phyloP scores from a whole-genome alignment of 92 coral and sea anemone genomes.

The Diadumene lineata region DNA sequence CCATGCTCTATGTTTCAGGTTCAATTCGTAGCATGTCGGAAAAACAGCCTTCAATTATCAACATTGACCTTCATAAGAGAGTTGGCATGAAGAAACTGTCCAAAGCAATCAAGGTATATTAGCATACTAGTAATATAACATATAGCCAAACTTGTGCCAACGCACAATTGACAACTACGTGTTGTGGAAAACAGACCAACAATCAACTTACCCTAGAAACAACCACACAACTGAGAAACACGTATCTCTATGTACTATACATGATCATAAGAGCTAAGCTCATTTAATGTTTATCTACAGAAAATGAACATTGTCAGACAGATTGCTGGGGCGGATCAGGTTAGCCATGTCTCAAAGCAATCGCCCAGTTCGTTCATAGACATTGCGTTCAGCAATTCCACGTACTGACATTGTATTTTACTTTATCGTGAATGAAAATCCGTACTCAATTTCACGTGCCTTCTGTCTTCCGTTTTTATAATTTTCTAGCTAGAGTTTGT shows the following conservation, averaged over 20 bases:
- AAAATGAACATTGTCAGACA: constrained; percentile 36
- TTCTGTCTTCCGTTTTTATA: too few relatives aligned
- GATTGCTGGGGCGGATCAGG: constrained; percentile 26
- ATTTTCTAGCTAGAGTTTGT: too few relatives aligned
- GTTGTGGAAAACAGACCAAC: too few relatives aligned
- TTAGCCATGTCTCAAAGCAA: constrained; percentile 1
- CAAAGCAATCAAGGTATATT: constrained; percentile 72
- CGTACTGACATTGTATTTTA: neutral
- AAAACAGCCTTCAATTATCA: constrained; percentile 81
- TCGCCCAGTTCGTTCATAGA: constrained; percentile 1
- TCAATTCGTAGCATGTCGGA: constrained; percentile 55
- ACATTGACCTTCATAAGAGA: constrained; percentile 86
- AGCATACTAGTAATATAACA: too few relatives aligned
- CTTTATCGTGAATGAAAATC: neutral
- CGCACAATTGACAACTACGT: too few relatives aligned
- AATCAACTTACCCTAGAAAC: too few relatives aligned
- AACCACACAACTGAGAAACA: too few relatives aligned
- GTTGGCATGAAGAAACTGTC: constrained; percentile 89
- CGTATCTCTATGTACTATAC: too few relatives aligned
- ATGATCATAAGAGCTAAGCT: neutral
- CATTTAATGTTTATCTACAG: constrained; percentile 48
- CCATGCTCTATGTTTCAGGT: constrained; percentile 18
- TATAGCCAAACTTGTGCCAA: too few relatives aligned
- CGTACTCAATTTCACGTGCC: too few relatives aligned
- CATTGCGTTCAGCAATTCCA: neutral